These are phyloP conservation scores for Hemithea aestivaria DNA, from an alignment of 2,888 invertebrate species.

Conservation along the genomic window DNA sequence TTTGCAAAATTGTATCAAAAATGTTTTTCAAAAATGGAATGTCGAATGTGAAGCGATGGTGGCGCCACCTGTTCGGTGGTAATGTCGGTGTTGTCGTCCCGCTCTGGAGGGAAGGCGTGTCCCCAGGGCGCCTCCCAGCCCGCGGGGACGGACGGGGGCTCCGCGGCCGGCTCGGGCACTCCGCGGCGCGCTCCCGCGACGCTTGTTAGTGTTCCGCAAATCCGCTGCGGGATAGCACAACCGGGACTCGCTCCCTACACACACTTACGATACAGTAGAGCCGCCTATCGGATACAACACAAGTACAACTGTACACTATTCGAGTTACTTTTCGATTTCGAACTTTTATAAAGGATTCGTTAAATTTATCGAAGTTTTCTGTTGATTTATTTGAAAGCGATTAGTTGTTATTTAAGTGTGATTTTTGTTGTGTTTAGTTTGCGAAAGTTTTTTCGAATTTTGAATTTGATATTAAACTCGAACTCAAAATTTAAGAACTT, in stretches of 20 bases:
- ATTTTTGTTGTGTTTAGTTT: conserved; percentile 14
- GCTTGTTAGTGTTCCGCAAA: conserved; percentile 79
- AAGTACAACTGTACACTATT: too few relatives aligned
- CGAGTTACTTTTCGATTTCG: too few relatives aligned
- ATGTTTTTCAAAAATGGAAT: conserved; percentile 27
- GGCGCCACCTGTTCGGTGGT: conserved; percentile 63
- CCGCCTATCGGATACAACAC: conserved; percentile 59
- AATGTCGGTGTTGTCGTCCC: conserved; percentile 63
- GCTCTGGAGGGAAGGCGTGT: conserved; percentile 80
- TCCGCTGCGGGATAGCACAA: conserved; percentile 77
- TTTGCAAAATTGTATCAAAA: conserved; percentile 7
- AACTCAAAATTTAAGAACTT: conserved; percentile 1
- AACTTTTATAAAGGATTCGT: conserved; percentile 17
- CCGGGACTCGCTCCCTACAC: conserved; percentile 73
- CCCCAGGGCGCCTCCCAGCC: conserved; percentile 75
- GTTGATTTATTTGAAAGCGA: too few relatives aligned
- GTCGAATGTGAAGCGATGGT: conserved; percentile 36
- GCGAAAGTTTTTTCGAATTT: too few relatives aligned
- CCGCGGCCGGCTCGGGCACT: conserved; percentile 76
- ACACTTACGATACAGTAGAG: conserved; percentile 73
- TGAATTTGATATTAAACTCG: too few relatives aligned
- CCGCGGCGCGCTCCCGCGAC: conserved; percentile 74
- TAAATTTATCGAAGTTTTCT: too few relatives aligned
- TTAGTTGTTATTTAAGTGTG: conserved; percentile 13
- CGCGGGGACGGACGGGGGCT: conserved; percentile 77